Base-by-base conservation (phyloP, 2,888 invertebrate genomes). In the Perithous albicinctus region DNA sequence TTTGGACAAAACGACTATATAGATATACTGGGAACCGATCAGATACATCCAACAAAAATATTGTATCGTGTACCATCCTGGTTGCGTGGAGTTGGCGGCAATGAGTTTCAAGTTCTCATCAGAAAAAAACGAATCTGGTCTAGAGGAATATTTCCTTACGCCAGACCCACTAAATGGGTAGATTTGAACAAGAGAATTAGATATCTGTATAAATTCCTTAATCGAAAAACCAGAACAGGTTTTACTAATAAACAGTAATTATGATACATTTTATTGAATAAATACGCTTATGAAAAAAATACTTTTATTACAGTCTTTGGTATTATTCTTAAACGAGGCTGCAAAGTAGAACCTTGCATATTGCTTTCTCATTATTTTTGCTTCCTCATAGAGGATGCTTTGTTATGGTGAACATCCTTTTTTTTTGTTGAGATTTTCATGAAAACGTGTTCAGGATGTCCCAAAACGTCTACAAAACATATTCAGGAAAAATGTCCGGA, bases 1-100 rank as follows among this genome's bases (percentile, higher is more conserved):
- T 98, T 97, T 93, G 99, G 99, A 0, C 98, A 98, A 92, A 99
- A 99, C 93, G 99, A 99, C 93, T 99, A 99, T 90, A 98, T 99
- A 85, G 99, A 99, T 92, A 98, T 99, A 78, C 94, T 99, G 69
- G 99, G 99, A 1, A 95, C 96, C 89, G 97, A 97, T 38, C 94
- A 94, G 15, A 86, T 96, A 5, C 97, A 98, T 91, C 99, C 99
- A 0, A 96, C 96, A 0, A 96, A 95, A 90, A 95, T 98, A 12
- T 92, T 98, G 12, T 98, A 98, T 89, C 95, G 96, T 81, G 95
- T 98, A 5, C 99, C 99, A 0, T 93, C 95, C 0, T 99, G 99
- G 99, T 94, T 99, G 41, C 95, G 97, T 87, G 99, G 99, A 64
- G 96, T 98, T 61, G 95, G 94, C 15, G 98, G 97, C 0, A 96